A percentile compares a stretch with the other conserved stretches of the same genome.
phyloP scores from a whole-genome alignment of 2,797 vertebrate genomes.

The Chanos chanos region DNA sequence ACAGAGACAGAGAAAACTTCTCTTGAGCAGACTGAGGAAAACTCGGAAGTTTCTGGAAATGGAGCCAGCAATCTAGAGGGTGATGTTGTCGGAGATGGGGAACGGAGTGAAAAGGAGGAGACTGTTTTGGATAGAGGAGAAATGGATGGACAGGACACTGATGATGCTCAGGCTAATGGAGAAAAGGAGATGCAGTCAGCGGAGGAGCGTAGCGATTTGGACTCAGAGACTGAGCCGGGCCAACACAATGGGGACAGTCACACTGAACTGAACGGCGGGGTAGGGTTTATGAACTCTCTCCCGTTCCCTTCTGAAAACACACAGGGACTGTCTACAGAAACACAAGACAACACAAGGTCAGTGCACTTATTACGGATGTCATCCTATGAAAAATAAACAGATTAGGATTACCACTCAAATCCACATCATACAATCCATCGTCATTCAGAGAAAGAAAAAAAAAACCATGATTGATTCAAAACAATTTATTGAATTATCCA shows the following conservation, averaged over 20 bases:
- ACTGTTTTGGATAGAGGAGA: slow-evolving; percentile 19
- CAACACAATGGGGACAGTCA: not conserved
- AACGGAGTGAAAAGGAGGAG: slow-evolving; percentile 16
- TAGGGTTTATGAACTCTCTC: slow-evolving; percentile 14
- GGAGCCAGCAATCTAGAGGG: slow-evolving; percentile 36
- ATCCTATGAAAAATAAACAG: not conserved
- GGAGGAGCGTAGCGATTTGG: slow-evolving; percentile 46
- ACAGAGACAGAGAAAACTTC: slow-evolving; percentile 17
- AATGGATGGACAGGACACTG: slow-evolving; percentile 41
- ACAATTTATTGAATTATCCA: too few species aligned
- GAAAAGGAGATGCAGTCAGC: slow-evolving; percentile 34
- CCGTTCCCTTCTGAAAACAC: slow-evolving; percentile 14
- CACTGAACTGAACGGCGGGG: not conserved
- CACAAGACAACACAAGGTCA: too few species aligned
- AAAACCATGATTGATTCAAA: too few species aligned
- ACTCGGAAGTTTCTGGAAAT: slow-evolving; percentile 38
- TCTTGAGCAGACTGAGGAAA: slow-evolving; percentile 35
- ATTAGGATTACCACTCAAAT: slow-evolving; percentile 2
- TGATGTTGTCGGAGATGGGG: slow-evolving; percentile 16
- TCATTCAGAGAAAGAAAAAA: not conserved
- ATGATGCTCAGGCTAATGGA: slow-evolving; percentile 25
- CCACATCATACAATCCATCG: not conserved
- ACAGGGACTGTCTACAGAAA: slow-evolving; percentile 41
- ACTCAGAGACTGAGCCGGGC: not conserved
- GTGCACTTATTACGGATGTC: too few species aligned